These are phyloP conservation scores for Platycheirus rosarum DNA, from an alignment of 2,888 invertebrate genomes.

Conservation along the genomic window DNA sequence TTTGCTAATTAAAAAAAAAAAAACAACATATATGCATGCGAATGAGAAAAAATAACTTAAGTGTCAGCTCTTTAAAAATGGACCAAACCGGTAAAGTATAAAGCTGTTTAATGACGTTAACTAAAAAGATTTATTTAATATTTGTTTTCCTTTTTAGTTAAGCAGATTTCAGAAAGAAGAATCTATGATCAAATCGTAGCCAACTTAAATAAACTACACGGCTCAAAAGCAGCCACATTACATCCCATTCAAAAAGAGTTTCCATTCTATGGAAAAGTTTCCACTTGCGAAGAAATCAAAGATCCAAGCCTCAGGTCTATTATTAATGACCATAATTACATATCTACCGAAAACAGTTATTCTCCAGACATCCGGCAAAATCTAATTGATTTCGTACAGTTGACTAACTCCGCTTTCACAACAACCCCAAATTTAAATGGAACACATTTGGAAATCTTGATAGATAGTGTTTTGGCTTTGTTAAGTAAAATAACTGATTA, in stretches of 20 bases:
- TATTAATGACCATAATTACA: conserved; percentile 78
- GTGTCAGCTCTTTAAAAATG: too few relatives aligned
- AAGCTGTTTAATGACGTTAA: too few relatives aligned
- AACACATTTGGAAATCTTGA: conserved; percentile 31
- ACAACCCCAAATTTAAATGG: not conserved
- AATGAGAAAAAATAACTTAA: too few relatives aligned
- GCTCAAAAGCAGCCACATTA: not conserved
- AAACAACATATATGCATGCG: too few relatives aligned
- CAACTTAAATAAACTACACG: conserved; percentile 32
- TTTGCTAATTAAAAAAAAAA: too few relatives aligned
- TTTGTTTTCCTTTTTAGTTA: too few relatives aligned
- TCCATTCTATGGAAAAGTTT: not conserved
- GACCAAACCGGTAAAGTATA: too few relatives aligned
- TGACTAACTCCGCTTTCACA: conserved; percentile 18
- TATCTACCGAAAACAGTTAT: conserved; percentile 49
- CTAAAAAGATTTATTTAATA: too few relatives aligned
- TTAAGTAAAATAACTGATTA: conserved; percentile 45
- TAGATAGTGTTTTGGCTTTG: conserved; percentile 46
- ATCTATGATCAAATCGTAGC: conserved; percentile 60
- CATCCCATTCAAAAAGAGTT: conserved; percentile 15
- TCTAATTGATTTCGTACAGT: conserved; percentile 74
- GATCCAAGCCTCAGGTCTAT: conserved; percentile 70
- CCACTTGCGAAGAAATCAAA: conserved; percentile 36
- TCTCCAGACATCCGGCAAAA: conserved; percentile 53
- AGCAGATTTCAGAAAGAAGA: conserved; percentile 39